Conservation (phyloP, 2,888 invertebrate genomes). For the Geophilus truncorum region DNA sequence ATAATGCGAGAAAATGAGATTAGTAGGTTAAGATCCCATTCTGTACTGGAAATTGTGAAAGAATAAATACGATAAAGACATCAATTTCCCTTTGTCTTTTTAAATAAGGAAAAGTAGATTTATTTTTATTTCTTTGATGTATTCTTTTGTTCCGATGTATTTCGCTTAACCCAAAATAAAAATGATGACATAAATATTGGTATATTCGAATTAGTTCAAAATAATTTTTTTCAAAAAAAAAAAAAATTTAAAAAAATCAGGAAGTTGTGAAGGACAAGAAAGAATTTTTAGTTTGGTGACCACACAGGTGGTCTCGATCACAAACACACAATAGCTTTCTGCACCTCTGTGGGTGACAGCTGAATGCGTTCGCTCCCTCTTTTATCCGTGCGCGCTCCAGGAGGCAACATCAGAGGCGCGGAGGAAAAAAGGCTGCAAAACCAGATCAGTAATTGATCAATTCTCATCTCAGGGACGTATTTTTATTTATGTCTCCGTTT, state of each 20-base stretch:
- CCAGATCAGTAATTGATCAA: neutral
- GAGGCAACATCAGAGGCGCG: neutral
- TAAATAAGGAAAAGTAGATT: neutral
- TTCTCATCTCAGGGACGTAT: neutral
- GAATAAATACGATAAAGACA: neutral
- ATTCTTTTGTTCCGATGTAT: neutral
- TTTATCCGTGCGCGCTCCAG: neutral
- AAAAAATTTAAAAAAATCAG: neutral
- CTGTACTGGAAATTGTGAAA: neutral
- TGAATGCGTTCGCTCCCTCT: neutral
- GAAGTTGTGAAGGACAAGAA: neutral
- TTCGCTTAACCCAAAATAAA: too few relatives aligned
- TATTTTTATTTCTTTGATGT: neutral
- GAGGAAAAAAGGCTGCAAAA: neutral
- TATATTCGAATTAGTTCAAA: too few relatives aligned
- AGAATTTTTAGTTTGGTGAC: neutral
- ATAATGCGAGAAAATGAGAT: neutral
- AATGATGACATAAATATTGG: too few relatives aligned
- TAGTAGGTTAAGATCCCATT: neutral
- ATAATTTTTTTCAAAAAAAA: neutral
- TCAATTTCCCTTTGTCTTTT: neutral
- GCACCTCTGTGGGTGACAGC: neutral
- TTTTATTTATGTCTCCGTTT: neutral
- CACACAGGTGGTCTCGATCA: neutral
- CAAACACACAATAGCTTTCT: neutral